Base-by-base conservation (phyloP, 1,140 invertebrate genomes). In the Delia radicum region DNA sequence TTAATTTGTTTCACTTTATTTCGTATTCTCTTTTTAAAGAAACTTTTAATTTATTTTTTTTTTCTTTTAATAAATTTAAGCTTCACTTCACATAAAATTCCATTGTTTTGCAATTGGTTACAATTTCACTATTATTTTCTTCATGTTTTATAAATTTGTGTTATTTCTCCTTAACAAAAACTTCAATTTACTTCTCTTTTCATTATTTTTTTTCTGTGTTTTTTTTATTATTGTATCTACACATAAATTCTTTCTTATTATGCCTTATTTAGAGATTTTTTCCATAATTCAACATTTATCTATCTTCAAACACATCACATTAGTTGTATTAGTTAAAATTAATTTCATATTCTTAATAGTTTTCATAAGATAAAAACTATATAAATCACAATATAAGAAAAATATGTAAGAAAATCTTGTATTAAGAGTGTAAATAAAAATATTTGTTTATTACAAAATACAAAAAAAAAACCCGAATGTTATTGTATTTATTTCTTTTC, bases 41-140 rank as follows among this genome's bases (percentile, higher is more conserved):
- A 42, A 26, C n/a, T 46, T n/a, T n/a, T 65, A 18, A 42, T 31
- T 69, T 33, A 8, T 42, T 46, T 61, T n/a, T n/a, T 2, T 24
- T 65, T 65, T 65, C 27, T 65, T 29, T 65, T 65, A 28, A 28
- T 69, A 33, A 33, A 33, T 31, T 24, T 69, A 55, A 37, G 26
- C 71, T 46, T 28, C 8, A 46, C 71, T 46, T 55, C 26, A 55
- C 71, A 27, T 73, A 33, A 42, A 72, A 72, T 75, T 75, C 48
- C 74, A 75, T 31, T 75, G 46, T 75, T 75, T 73, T 73, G 67
- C 55, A 75, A 75, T 73, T 42, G 29, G 29, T 27, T 29, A 75
- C 48, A 73, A 72, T 72, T 75, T 72, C 48, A 73, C 65, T 69
- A 69, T 31, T 73, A 33, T 21, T 37, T 26, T 69, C 65, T 69